These are phyloP conservation scores for Antedon mediterranea DNA, from an alignment of 53 echinoderm and acorn worm species.

Conservation along the genomic window DNA sequence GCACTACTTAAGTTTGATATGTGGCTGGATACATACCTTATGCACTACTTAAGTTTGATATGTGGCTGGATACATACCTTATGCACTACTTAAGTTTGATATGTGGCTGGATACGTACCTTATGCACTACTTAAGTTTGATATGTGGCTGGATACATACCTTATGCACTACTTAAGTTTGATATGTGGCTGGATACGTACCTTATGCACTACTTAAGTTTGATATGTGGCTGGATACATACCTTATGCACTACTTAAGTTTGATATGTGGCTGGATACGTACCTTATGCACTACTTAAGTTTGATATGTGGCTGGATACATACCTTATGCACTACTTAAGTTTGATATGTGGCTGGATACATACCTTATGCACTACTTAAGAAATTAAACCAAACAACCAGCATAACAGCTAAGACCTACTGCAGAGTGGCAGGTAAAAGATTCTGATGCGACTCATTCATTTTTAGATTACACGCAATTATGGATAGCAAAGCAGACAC, in stretches of 20 bases:
- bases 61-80: constrained; percentile 6
- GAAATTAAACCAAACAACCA: background rate
- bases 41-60: constrained; percentile 9
- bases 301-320: constrained; percentile 5
- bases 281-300: constrained; percentile 10
- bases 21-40: constrained; percentile 6
- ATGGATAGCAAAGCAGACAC: constrained; percentile 4
- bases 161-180: constrained; percentile 8
- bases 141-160: constrained; percentile 8
- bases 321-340: constrained; percentile 10
- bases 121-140: constrained; percentile 9
- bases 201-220: constrained; percentile 8
- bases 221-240: constrained; percentile 6
- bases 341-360: constrained; percentile 7
- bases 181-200: constrained; percentile 6
- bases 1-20: constrained; percentile 9
- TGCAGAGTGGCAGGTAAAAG: background rate
- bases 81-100: constrained; percentile 9
- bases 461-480: constrained; percentile 2
- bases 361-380: constrained; percentile 6
- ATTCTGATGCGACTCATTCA: background rate
- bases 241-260: constrained; percentile 10
- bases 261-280: constrained; percentile 7
- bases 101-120: constrained; percentile 6
- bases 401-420: constrained; percentile 6